These are phyloP conservation scores for Hexactinellida sp. DNA, from an alignment of 37 sponge, comb jelly and placozoan species.

Conservation along the genomic window DNA sequence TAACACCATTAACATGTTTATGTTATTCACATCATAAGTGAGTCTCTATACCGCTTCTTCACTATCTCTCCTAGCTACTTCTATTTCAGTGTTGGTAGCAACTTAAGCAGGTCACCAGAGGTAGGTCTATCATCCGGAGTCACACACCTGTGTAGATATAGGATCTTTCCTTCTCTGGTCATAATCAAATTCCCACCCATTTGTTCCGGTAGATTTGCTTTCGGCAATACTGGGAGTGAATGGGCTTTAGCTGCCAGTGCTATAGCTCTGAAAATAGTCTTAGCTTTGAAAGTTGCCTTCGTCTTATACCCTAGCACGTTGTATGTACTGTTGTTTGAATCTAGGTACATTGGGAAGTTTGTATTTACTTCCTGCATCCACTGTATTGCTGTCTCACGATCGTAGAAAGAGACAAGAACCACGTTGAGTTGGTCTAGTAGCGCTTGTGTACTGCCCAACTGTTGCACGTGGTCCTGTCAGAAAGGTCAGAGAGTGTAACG, in stretches of 20 bases:
- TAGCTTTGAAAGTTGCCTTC: not conserved
- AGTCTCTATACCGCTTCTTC: not conserved
- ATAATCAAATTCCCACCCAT: not conserved
- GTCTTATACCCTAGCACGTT: not conserved
- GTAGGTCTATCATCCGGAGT: conserved; percentile 2
- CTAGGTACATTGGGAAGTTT: not conserved
- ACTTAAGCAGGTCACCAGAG: not conserved
- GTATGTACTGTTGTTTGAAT: not conserved
- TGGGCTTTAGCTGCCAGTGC: not conserved
- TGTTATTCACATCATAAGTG: not conserved
- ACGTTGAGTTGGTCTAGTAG: not conserved
- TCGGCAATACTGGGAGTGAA: not conserved
- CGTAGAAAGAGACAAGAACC: not conserved
- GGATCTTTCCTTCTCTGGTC: not conserved
- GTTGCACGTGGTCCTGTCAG: not conserved
- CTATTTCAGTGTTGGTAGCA: not conserved
- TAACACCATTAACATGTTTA: not conserved
- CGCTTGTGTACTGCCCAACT: not conserved
- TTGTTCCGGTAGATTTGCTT: not conserved
- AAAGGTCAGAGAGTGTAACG: not conserved
- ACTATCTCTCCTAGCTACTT: not conserved
- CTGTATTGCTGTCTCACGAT: not conserved
- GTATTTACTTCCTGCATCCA: not conserved
- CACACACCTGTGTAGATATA: not conserved
- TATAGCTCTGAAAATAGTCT: not conserved